Evolutionary conservation across 2,888 invertebrate species (phyloP), one percentile per base, ranked within the genome.

Genomic region (Plebejus anna): DNA sequence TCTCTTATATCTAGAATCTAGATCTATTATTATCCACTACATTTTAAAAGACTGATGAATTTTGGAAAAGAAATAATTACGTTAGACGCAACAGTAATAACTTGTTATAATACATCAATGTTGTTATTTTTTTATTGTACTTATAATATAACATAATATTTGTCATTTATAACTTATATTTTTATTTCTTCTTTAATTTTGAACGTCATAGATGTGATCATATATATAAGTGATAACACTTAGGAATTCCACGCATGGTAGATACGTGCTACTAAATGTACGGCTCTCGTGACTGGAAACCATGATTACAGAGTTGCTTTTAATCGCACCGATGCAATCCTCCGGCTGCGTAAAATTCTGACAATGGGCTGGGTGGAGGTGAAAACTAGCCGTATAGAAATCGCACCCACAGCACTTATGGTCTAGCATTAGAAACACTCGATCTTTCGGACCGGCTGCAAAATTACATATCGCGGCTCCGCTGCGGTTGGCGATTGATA

Each of bases 261-360:
- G 90, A 89, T 88, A 89, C 87, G 86, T 85, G 88, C 82, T 79
- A 80, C 78, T 80, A 84, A 86, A 88, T 88, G 87, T 88, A 87
- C 84, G 83, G 83, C 84, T 89, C 87, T 87, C 85, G 86, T 85
- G 87, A 83, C 86, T 90, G 86, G 89, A 87, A 87, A 86, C 87
- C 86, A 83, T 88, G 88, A 90, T 90, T 89, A 88, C 86, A 87
- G 87, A 85, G 85, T 84, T 83, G 88, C 85, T 85, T 86, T 88
- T 85, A 88, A 87, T 86, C 87, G 87, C 87, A 88, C 85, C 85
- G 85, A 86, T 90, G 87, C 85, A 87, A 87, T 84, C 84, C 84
- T 84, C 81, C 78, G 84, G 82, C 89, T 87, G 86, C 86, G 86
- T 90, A 87, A 88, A 89, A 85, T 84, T 83, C 85, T 86, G 83